Evolutionary conservation across 2,113 vertebrate genomes (phyloP).

Genomic region (Taxidea taxus): DNA sequence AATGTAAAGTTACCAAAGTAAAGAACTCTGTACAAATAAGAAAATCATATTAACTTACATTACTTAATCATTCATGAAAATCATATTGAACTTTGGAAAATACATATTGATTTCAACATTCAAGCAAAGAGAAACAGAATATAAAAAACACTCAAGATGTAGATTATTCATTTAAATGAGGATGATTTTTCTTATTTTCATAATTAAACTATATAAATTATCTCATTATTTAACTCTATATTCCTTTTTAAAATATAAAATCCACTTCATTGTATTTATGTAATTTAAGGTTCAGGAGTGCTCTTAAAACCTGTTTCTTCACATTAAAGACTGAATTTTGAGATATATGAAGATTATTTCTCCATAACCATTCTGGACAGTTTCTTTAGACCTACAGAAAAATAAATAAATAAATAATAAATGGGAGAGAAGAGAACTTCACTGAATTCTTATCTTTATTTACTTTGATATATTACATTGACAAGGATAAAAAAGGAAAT

Average conservation of each 20-base stretch:
- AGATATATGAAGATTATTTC: neutral
- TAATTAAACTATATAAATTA: neutral
- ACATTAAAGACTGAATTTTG: neutral
- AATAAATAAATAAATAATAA: neutral
- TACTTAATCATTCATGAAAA: neutral
- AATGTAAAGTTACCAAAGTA: neutral
- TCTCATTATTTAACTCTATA: neutral
- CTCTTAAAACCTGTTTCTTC: neutral
- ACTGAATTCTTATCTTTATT: neutral
- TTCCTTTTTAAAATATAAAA: neutral
- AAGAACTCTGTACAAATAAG: neutral
- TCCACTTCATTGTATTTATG: neutral
- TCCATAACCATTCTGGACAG: neutral
- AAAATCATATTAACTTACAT: neutral
- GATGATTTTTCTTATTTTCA: neutral
- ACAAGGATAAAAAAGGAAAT: neutral
- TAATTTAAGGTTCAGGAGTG: neutral
- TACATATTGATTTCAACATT: neutral
- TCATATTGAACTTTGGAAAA: neutral
- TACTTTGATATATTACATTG: neutral
- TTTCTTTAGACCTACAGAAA: neutral
- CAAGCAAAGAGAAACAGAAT: neutral
- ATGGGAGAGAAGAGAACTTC: neutral
- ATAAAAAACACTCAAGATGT: neutral
- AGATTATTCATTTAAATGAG: neutral